Conservation (phyloP, 2,888 invertebrate genomes). For the Ophion costatus region DNA sequence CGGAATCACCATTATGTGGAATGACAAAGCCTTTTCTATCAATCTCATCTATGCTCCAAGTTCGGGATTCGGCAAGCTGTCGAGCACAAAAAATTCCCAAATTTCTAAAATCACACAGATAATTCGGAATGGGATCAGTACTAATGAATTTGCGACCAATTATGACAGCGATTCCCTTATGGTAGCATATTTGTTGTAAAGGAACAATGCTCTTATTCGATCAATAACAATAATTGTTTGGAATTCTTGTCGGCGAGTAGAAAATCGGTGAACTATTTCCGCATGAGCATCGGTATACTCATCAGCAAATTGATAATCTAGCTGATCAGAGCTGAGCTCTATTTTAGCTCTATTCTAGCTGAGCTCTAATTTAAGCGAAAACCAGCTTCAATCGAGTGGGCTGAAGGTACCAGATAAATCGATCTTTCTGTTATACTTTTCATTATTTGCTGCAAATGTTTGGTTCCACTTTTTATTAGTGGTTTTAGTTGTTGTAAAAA, state of each 20-base stretch:
- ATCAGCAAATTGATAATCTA: neutral
- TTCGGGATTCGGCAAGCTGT: conserved; percentile 22
- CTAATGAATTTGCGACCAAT: conserved; percentile 32
- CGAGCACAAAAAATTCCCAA: conserved; percentile 3
- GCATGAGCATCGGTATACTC: conserved; percentile 14
- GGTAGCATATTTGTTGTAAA: conserved; percentile 12
- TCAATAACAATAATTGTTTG: conserved; percentile 30
- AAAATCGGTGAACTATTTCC: conserved; percentile 36
- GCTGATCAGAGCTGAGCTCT: too few relatives aligned
- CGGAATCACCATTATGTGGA: conserved; percentile 20
- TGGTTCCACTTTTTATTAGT: conserved; percentile 24
- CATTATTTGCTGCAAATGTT: conserved; percentile 42
- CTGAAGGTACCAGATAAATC: neutral
- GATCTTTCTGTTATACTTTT: conserved; percentile 42
- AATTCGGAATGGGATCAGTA: neutral
- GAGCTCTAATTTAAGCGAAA: too few relatives aligned
- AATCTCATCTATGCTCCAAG: conserved; percentile 36
- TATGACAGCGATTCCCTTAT: conserved; percentile 7
- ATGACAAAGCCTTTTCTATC: conserved; percentile 38
- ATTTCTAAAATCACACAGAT: conserved; percentile 8
- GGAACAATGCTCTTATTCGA: conserved; percentile 25
- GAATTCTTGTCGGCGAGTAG: neutral
- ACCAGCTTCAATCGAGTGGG: neutral
- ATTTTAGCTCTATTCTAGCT: too few relatives aligned
- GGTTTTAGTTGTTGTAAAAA: conserved; percentile 29